Conservation (phyloP, 2,888 invertebrate species). For the Arctia plantaginis region DNA sequence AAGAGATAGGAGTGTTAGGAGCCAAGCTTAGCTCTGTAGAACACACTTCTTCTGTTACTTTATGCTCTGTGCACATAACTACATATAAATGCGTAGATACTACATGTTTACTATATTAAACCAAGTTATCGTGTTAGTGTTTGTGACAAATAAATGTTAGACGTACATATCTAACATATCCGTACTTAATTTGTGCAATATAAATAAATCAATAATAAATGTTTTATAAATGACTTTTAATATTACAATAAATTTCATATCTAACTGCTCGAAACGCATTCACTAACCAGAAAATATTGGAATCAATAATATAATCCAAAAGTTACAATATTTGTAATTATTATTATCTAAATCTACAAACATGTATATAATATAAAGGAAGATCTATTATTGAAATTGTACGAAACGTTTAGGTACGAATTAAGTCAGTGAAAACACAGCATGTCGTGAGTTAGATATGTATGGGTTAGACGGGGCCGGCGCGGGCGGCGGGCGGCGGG, state of each 20-base stretch:
- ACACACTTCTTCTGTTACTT: not conserved
- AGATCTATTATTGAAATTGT: conserved; percentile 59
- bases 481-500: conserved; percentile 7
- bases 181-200: conserved; percentile 53
- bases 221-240: conserved; percentile 24
- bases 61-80: conserved; percentile 10
- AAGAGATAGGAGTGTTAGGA: not conserved
- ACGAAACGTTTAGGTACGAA: conserved; percentile 59
- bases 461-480: conserved; percentile 36
- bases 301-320: conserved; percentile 64
- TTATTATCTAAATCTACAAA: conserved; percentile 60
- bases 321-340: conserved; percentile 54
- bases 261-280: conserved; percentile 54
- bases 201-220: conserved; percentile 25
- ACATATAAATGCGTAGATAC: conserved; percentile 39
- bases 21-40: not conserved
- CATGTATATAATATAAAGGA: conserved; percentile 59
- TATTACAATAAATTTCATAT: conserved; percentile 50
- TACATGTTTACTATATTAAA: conserved; percentile 15
- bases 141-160: conserved; percentile 37
- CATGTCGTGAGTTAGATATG: conserved; percentile 53
- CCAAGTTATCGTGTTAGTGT: conserved; percentile 38
- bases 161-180: conserved; percentile 33
- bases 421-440: conserved; percentile 52
- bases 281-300: conserved; percentile 78